These are phyloP conservation scores for Odontocolon sp. DNA, from an alignment of 2,888 invertebrate species.

Conservation along the genomic window DNA sequence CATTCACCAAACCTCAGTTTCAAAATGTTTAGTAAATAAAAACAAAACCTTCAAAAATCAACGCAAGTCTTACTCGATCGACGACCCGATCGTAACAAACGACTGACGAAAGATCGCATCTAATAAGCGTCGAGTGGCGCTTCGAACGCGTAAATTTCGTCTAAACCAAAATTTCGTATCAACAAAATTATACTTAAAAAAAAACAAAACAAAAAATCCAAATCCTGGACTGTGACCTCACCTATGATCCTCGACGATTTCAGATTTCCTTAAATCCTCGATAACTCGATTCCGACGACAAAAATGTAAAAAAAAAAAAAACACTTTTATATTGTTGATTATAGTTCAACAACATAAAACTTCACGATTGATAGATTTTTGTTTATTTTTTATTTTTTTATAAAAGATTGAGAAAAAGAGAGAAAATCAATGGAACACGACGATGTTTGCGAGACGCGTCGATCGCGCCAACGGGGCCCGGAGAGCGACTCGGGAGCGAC, in stretches of 20 bases:
- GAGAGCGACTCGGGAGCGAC: slow-evolving; percentile 73
- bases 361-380: no score
- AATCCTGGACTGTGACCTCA: background rate
- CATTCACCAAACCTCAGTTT: no score
- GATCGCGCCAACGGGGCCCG: slow-evolving; percentile 77
- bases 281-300: background rate
- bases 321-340: background rate
- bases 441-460: slow-evolving; percentile 60
- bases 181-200: background rate
- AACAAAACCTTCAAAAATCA: no score
- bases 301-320: background rate
- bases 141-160: background rate
- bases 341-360: no score
- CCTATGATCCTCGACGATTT: background rate
- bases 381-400: background rate
- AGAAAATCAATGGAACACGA: no score
- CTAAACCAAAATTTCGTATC: background rate
- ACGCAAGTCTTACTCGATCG: background rate
- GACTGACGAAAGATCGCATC: background rate
- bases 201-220: background rate
- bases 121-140: background rate
- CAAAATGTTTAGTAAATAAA: no score
- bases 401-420: no score
- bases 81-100: background rate
- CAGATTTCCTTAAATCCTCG: slow-evolving; percentile 15